These are phyloP conservation scores for Sternotherus odoratus DNA, from an alignment of 2,797 vertebrate species.

Conservation along the genomic window DNA sequence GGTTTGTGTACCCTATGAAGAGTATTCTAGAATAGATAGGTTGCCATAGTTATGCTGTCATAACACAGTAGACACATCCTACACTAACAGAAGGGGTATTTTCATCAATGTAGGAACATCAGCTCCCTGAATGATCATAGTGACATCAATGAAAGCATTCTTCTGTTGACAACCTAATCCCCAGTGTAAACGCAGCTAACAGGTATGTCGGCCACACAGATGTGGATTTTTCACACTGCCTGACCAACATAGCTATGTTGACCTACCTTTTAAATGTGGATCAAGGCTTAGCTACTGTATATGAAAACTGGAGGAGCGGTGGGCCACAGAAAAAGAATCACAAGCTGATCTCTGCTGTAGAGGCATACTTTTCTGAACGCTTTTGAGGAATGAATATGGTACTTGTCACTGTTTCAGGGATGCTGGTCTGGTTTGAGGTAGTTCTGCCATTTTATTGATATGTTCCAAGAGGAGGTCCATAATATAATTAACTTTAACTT, in stretches of 20 bases:
- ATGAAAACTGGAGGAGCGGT: accelerated
- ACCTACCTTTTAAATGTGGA: not conserved
- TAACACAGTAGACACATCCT: not conserved
- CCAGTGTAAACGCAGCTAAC: not conserved
- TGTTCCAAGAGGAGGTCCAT: accelerated
- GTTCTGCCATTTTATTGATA: not conserved
- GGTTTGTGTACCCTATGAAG: not conserved
- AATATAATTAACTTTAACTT: no score
- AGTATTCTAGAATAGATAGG: not conserved
- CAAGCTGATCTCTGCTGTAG: not conserved
- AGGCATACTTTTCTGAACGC: not conserved
- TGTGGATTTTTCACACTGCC: not conserved
- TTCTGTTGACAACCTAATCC: not conserved
- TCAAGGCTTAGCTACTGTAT: not conserved
- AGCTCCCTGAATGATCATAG: not conserved
- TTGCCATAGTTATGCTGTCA: not conserved
- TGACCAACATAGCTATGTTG: not conserved
- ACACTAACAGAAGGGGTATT: not conserved
- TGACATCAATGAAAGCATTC: not conserved
- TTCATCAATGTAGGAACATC: not conserved
- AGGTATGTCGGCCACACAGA: not conserved
- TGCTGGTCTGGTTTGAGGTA: not conserved
- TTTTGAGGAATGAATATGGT: not conserved
- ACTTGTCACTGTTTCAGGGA: not conserved
- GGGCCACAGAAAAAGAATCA: accelerated